Base-by-base conservation (phyloP, 37 sponge, comb jelly and placozoan genomes). In the Ianthella basta region DNA sequence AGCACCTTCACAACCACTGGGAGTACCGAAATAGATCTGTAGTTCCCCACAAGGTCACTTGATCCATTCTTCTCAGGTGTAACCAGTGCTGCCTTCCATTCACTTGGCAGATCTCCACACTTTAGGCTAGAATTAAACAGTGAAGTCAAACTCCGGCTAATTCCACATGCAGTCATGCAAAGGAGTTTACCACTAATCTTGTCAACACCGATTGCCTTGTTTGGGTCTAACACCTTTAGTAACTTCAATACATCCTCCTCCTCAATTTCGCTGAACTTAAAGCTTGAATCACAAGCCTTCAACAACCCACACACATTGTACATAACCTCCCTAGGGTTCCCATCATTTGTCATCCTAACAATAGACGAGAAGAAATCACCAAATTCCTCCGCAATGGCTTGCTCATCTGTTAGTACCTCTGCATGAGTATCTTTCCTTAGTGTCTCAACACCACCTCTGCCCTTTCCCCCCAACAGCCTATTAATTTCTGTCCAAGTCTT, bases 401-500 rank as follows among this genome's bases (percentile, higher is more conserved):
- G 74, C 33, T 41, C 35, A 83, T 30, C 3, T 24, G 83, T 44
- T 0, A n/a, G n/a, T n/a, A n/a, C n/a, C n/a, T n/a, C n/a, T n/a
- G n/a, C n/a, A n/a, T n/a, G n/a, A n/a, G n/a, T n/a, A n/a, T n/a
- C n/a, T n/a, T n/a, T n/a, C n/a, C 59, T 57, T 14, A 72, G 10
- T 72, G 39, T 20, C 38, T 72, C 40, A 72, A 72, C 30, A 30
- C 30, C 12, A 32, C 73, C 8, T 72, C 39, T 72, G 73, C 36
- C 5, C 73, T 72, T 72, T 30, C 12, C 36, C 12, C 73, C 73
- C 37, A 84, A 30, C 74, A 84, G 54, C 36, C 74, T 69, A 56
- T 41, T 84, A 0, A 84, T 33, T n/a, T 69, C 73, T 37, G 41
- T 8, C 85, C 85, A n/a, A n/a, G n/a, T n/a, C n/a, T n/a, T n/a